Base-by-base conservation (phyloP, 2,888 invertebrate genomes). In the Elegia similella region DNA sequence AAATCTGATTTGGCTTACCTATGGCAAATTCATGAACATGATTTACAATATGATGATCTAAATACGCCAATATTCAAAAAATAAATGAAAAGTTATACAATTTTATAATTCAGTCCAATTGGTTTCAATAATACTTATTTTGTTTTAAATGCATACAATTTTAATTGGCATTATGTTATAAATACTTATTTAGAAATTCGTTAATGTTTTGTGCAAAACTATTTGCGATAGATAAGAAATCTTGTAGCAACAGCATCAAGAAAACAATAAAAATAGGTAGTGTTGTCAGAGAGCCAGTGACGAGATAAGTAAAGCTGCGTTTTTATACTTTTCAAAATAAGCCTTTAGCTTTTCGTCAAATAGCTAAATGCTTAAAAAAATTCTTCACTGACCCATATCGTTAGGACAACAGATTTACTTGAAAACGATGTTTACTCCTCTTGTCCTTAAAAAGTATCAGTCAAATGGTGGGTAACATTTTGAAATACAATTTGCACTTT, bases 71-170 rank as follows among this genome's bases (percentile, higher is more conserved):
- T 23, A 16, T 17, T 23, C 12, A 53, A 30, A 17, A 42, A 6
- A 16, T 42, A 6, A 42, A 47, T 17, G 50, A 50, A 23, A 42
- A 7, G 6, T 10, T 50, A 44, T 43, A 38, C 48, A 56, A 54
- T 57, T 56, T 58, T 50, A 13, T 55, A 53, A 58, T 61, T 78
- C 80, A 80, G 79, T 80, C 78, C 75, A 72, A 76, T 72, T 58
- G 60, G 64, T 78, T 79, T 70, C 75, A 67, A 70, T 79, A 81
- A 80, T 81, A 81, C 80, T 79, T 65, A 65, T 56, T 38, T 60
- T 42, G 7, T 32, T 48, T 53, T 13, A 47, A 46, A 48, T 43
- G 15, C 43, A 15, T 56, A 15, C 17, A 15, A 30, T 43, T 58
- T 52, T 38, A 43, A 55, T 52, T 42, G 23, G 17, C 42, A 57